phyloP scores from a whole-genome alignment of 2,797 vertebrate genomes.

The Coccyzus lansbergi region DNA sequence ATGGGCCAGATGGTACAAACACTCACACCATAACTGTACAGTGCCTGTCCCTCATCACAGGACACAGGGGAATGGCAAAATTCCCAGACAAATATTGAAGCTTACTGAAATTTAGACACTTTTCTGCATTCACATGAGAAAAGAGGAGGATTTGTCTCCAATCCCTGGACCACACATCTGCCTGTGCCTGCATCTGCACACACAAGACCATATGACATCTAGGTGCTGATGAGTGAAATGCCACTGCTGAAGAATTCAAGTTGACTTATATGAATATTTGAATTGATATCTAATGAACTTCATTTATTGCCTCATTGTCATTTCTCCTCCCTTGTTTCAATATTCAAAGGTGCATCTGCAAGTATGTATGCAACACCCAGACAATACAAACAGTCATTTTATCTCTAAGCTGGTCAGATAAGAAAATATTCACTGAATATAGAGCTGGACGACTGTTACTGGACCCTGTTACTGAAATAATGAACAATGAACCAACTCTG shows the following conservation, averaged over 20 bases:
- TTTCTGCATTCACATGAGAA: not conserved
- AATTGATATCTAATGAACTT: not conserved
- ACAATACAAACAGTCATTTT: not conserved
- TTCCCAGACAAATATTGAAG: not conserved
- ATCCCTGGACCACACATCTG: not conserved
- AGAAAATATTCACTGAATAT: not conserved
- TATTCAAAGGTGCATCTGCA: not conserved
- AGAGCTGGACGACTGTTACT: not conserved
- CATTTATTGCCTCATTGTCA: not conserved
- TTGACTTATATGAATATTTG: not conserved
- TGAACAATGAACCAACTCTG: not conserved
- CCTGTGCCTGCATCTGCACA: not conserved
- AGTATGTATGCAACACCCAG: not conserved
- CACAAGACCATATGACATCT: rapidly evolving
- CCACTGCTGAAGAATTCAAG: not conserved
- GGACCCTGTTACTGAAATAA: not conserved
- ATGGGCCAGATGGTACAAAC: not conserved
- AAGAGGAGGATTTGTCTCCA: not conserved
- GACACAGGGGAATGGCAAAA: not conserved
- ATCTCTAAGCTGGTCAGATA: not conserved
- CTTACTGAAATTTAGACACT: not conserved
- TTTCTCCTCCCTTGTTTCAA: not conserved
- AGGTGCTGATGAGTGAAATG: not conserved
- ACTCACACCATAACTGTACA: not conserved
- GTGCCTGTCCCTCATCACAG: not conserved